A percentile compares a stretch with the other conserved stretches of the same genome.
Evolutionary conservation across 2,888 invertebrate genomes (phyloP).

Genomic region (Electrophaes corylata): DNA sequence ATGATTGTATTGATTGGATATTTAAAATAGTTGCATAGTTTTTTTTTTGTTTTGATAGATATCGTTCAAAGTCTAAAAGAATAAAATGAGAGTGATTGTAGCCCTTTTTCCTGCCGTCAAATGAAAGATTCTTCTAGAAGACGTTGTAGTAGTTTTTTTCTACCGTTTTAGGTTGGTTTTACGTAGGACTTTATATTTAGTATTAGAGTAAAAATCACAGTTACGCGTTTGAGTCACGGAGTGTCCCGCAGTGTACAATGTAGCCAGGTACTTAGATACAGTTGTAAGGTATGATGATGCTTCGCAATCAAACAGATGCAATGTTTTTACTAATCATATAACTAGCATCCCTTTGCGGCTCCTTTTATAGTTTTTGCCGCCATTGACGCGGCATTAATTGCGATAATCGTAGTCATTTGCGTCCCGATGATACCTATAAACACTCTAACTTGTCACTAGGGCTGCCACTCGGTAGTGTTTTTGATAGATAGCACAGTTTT

Average conservation of each 20-base stretch:
- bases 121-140: too few species aligned
- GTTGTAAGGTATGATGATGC: constrained; percentile 1
- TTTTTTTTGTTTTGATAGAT: too few species aligned
- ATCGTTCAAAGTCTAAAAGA: too few species aligned
- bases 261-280: background rate
- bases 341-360: constrained; percentile 31
- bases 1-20: too few species aligned
- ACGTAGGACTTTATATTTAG: too few species aligned
- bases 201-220: background rate
- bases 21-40: too few species aligned
- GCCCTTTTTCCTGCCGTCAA: too few species aligned
- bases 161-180: too few species aligned
- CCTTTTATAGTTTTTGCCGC: constrained; percentile 37
- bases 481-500: too few species aligned
- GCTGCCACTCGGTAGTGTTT: constrained; percentile 15
- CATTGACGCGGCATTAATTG: constrained; percentile 43
- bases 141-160: too few species aligned
- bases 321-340: constrained; percentile 28
- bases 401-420: constrained; percentile 42
- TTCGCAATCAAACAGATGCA: constrained; percentile 24
- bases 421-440: constrained; percentile 38
- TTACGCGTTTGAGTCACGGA: background rate
- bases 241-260: background rate
- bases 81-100: too few species aligned
- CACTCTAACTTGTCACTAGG: constrained; percentile 33